Conservation (phyloP, 2,113 vertebrate species). For the Odocoileus hemionus region DNA sequence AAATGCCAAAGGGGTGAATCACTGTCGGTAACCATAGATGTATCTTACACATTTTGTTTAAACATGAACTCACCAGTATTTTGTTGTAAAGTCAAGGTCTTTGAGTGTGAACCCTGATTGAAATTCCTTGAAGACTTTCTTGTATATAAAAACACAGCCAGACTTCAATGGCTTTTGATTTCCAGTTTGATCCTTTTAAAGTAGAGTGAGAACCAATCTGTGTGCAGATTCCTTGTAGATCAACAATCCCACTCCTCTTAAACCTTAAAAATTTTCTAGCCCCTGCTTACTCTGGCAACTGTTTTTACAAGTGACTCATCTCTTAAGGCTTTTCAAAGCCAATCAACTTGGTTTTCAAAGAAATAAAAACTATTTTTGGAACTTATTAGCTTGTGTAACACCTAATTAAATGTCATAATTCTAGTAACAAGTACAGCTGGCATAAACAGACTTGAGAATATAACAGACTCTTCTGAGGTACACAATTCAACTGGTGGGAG, state of each 20-base stretch:
- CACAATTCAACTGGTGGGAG: not conserved
- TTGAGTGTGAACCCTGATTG: not conserved
- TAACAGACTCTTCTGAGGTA: not conserved
- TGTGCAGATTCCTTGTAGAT: not conserved
- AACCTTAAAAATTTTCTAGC: not conserved
- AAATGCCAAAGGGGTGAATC: not conserved
- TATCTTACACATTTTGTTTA: not conserved
- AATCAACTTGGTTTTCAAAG: not conserved
- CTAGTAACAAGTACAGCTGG: not conserved
- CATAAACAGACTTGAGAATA: not conserved
- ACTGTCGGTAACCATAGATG: not conserved
- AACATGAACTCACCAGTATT: not conserved
- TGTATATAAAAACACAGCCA: not conserved
- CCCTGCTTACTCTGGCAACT: not conserved
- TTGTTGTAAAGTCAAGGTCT: not conserved
- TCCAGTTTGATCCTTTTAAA: not conserved
- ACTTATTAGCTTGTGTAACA: not conserved
- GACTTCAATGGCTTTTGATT: not conserved
- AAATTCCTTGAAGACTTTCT: not conserved
- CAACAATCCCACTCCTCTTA: not conserved
- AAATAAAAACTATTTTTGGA: not conserved
- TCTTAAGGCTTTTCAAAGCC: constrained; percentile 22
- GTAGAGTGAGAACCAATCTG: not conserved
- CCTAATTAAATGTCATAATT: constrained; percentile 21
- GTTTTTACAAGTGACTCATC: constrained; percentile 10